phyloP scores from a whole-genome alignment of 2,797 vertebrate species.

The Lophius americanus region DNA sequence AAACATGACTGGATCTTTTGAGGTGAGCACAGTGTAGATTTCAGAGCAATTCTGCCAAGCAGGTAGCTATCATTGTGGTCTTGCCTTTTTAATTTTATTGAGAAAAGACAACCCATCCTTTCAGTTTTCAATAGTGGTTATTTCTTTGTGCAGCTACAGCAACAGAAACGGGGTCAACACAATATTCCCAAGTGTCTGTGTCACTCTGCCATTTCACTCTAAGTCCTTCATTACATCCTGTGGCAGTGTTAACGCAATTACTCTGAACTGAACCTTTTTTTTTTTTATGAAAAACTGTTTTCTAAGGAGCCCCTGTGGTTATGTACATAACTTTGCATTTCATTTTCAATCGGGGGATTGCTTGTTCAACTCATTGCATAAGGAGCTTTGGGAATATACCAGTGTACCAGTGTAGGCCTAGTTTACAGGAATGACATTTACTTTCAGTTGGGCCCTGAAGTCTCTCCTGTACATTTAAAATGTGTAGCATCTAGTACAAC shows the following conservation, averaged over 20 bases:
- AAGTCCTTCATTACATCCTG: not conserved
- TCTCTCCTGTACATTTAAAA: too few species aligned
- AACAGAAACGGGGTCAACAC: slow-evolving; percentile 5
- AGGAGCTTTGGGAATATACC: too few species aligned
- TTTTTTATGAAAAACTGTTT: too few species aligned
- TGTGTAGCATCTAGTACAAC: too few species aligned
- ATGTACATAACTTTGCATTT: too few species aligned
- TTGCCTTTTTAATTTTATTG: slow-evolving; percentile 4
- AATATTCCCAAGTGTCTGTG: not conserved
- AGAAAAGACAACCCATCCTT: not conserved
- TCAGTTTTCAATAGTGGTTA: not conserved
- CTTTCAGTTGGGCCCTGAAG: too few species aligned
- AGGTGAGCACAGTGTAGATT: slow-evolving; percentile 10
- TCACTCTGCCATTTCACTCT: not conserved
- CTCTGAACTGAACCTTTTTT: too few species aligned
- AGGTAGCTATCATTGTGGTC: not conserved
- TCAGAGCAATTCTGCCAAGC: slow-evolving; percentile 5
- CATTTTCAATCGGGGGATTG: too few species aligned
- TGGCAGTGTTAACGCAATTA: not conserved
- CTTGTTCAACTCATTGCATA: too few species aligned
- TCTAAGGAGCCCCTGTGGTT: too few species aligned
- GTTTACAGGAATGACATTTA: too few species aligned
- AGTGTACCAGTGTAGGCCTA: too few species aligned
- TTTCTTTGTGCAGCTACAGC: not conserved
- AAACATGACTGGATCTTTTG: not conserved